Conservation (phyloP, 2,888 invertebrate genomes). For the Volucella inanis region DNA sequence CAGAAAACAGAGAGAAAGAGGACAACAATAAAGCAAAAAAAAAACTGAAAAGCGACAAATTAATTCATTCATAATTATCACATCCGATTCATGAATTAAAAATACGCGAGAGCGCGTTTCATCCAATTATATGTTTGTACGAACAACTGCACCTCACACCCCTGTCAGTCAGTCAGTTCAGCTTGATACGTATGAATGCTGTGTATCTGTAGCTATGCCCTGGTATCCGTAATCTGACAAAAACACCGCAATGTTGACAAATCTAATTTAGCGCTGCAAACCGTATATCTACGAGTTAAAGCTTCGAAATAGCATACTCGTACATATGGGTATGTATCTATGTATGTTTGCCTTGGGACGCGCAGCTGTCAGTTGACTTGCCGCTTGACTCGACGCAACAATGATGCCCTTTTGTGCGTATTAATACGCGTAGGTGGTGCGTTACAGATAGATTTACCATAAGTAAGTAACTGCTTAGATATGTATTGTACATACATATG, state of each 20-base stretch:
- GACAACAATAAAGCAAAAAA: not conserved
- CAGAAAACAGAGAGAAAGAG: not conserved
- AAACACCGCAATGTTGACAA: slow-evolving; percentile 54
- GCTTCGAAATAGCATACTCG: too few relatives aligned
- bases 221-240: slow-evolving; percentile 13
- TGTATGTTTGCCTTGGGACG: slow-evolving; percentile 55
- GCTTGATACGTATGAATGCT: too few relatives aligned
- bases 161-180: not conserved
- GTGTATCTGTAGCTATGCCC: slow-evolving; percentile 16
- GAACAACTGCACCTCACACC: slow-evolving; percentile 1
- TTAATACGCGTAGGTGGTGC: slow-evolving; percentile 5
- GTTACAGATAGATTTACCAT: not conserved
- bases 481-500: too few relatives aligned
- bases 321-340: too few relatives aligned
- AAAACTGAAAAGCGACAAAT: not conserved
- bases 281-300: slow-evolving; percentile 1
- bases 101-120: slow-evolving; percentile 67
- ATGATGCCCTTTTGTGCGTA: too few relatives aligned
- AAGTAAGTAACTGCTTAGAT: not conserved
- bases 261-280: slow-evolving; percentile 59
- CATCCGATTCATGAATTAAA: slow-evolving; percentile 74
- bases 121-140: slow-evolving; percentile 39
- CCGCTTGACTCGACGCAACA: too few relatives aligned
- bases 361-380: slow-evolving; percentile 51
- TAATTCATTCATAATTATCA: slow-evolving; percentile 73